Evolutionary conservation across 2,113 vertebrate species (phyloP).

Genomic region (Casuarius casuarius): DNA sequence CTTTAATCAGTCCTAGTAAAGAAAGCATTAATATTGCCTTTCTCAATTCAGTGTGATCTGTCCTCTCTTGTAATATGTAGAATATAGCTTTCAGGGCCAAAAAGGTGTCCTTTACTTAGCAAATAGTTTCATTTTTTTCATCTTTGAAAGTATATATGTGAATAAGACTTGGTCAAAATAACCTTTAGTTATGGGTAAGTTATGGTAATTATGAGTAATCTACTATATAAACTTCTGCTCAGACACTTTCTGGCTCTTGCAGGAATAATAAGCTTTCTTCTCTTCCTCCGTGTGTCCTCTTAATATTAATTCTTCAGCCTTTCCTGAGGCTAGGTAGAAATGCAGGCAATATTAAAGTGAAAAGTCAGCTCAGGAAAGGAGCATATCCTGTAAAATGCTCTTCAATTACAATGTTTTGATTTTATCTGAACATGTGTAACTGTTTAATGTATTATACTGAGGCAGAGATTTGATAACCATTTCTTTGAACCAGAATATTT

Average conservation of each 20-base stretch:
- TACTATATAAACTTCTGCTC: neutral
- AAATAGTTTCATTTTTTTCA: neutral
- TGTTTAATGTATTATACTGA: neutral
- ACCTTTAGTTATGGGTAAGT: neutral
- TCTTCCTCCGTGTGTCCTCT: neutral
- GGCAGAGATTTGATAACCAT: neutral
- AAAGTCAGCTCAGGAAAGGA: neutral
- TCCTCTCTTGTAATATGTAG: neutral
- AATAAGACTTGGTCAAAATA: neutral
- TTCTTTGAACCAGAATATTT: neutral
- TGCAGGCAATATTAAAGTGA: neutral
- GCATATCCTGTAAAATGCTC: neutral
- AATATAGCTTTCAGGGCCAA: neutral
- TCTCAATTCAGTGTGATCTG: neutral
- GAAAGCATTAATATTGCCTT: neutral
- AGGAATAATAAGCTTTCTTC: neutral
- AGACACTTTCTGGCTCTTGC: neutral
- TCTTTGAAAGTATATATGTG: fast-evolving
- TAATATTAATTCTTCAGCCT: neutral
- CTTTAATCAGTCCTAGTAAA: neutral
- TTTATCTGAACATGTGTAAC: neutral
- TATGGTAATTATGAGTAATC: neutral
- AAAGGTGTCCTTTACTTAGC: neutral
- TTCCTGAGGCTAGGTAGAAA: neutral
- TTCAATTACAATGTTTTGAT: neutral